phyloP scores from a whole-genome alignment of 2,113 vertebrate species.

The Oenanthe oenanthe region DNA sequence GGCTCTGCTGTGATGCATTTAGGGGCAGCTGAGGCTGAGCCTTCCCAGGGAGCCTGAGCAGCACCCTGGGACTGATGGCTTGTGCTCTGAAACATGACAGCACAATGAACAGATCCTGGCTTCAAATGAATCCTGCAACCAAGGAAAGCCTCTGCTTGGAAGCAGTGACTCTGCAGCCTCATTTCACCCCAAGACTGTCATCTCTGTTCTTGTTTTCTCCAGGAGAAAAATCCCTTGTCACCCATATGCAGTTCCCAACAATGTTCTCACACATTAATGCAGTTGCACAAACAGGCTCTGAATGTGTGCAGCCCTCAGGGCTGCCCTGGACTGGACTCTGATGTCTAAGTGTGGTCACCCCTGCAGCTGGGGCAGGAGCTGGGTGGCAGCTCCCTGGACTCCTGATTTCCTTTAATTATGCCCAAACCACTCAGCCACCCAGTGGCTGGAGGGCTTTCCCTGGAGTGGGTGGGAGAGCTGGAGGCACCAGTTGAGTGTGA shows the following conservation, averaged over 20 bases:
- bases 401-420: not conserved
- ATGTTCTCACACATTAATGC: not conserved
- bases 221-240: not conserved
- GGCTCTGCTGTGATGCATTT: fast-evolving
- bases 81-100: not conserved
- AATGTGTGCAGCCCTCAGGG: not conserved
- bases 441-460: not conserved
- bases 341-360: fast-evolving
- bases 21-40: not conserved
- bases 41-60: not conserved
- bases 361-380: not conserved
- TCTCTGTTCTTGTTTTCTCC: not conserved
- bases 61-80: not conserved
- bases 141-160: not conserved
- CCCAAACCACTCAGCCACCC: not conserved
- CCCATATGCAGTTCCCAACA: not conserved
- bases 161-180: not conserved
- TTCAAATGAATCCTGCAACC: not conserved
- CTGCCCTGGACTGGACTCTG: not conserved
- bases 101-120: not conserved
- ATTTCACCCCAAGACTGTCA: not conserved
- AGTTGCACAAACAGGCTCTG: not conserved
- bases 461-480: fast-evolving
- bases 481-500: not conserved
- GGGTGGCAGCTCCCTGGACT: not conserved